Percentiles rank a stretch among this genome's conserved stretches.
These are phyloP conservation scores for Argyrosomus japonicus DNA, from an alignment of 2,113 vertebrate genomes.

Conservation along the genomic window DNA sequence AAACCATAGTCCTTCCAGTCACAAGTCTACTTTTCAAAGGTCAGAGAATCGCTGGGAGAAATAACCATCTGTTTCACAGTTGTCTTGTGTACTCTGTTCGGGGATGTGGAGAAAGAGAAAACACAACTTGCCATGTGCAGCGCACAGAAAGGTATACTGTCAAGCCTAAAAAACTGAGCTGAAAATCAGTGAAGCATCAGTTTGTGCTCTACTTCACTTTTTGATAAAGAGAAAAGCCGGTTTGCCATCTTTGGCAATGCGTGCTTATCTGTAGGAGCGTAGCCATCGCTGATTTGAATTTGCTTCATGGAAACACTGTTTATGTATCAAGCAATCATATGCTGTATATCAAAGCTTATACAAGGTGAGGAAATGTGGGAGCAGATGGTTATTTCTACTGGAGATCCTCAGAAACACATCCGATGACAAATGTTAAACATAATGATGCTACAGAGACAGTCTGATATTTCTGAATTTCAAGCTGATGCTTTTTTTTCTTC, in stretches of 20 bases:
- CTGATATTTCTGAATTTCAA: constrained; percentile 14
- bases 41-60: constrained; percentile 55
- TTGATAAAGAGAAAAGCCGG: constrained; percentile 42
- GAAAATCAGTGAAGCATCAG: constrained; percentile 53
- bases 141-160: constrained; percentile 47
- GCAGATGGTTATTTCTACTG: constrained; percentile 4
- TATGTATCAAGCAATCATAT: constrained; percentile 26
- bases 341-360: constrained; percentile 12
- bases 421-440: constrained; percentile 11
- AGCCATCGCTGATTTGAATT: constrained; percentile 35
- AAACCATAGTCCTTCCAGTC: constrained; percentile 53
- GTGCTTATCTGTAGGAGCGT: constrained; percentile 2
- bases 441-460: neutral
- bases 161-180: constrained; percentile 24
- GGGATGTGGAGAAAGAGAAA: constrained; percentile 48
- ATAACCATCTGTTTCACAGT: constrained; percentile 67
- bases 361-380: constrained; percentile 21
- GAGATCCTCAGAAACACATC: constrained; percentile 1
- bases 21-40: constrained; percentile 60
- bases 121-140: constrained; percentile 49
- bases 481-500: constrained; percentile 33
- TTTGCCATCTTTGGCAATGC: constrained; percentile 25
- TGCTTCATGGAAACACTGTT: constrained; percentile 17
- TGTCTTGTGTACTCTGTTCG: constrained; percentile 56
- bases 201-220: constrained; percentile 42